Percentiles rank a stretch among this genome's conserved stretches.
phyloP scores from a whole-genome alignment of 2,113 vertebrate genomes.

The Bubalus kerabau region DNA sequence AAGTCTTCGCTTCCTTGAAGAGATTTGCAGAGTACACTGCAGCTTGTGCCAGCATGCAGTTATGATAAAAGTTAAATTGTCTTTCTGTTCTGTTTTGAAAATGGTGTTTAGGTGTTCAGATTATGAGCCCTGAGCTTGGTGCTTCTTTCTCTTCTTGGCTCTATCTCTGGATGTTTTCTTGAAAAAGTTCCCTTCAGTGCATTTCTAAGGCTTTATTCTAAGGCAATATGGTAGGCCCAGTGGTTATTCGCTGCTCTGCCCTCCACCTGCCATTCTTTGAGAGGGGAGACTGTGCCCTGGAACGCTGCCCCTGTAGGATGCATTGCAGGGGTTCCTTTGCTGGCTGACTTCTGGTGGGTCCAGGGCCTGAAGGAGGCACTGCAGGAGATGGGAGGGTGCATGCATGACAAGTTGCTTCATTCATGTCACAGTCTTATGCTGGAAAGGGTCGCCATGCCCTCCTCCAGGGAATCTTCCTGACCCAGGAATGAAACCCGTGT shows the following conservation, averaged over 20 bases:
- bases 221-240: not conserved
- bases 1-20: not conserved
- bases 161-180: constrained; percentile 20
- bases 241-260: not conserved
- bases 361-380: not conserved
- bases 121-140: not conserved
- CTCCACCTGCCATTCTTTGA: not conserved
- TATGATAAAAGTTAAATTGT: not conserved
- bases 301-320: not conserved
- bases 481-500: not conserved
- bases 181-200: not conserved
- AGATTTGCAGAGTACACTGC: not conserved
- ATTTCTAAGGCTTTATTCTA: not conserved
- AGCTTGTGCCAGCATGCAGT: not conserved
- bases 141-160: constrained; percentile 6
- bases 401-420: not conserved
- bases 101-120: not conserved
- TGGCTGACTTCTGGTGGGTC: not conserved
- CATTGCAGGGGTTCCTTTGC: not conserved
- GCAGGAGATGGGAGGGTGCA: not conserved
- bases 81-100: constrained; percentile 7
- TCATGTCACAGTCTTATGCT: not conserved
- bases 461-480: not conserved
- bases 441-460: not conserved
- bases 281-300: not conserved